Percentiles rank a stretch among this genome's conserved stretches.
These are phyloP conservation scores for Amphiura filiformis DNA, from an alignment of 35 echinoderm and acorn worm genomes.

Conservation along the genomic window DNA sequence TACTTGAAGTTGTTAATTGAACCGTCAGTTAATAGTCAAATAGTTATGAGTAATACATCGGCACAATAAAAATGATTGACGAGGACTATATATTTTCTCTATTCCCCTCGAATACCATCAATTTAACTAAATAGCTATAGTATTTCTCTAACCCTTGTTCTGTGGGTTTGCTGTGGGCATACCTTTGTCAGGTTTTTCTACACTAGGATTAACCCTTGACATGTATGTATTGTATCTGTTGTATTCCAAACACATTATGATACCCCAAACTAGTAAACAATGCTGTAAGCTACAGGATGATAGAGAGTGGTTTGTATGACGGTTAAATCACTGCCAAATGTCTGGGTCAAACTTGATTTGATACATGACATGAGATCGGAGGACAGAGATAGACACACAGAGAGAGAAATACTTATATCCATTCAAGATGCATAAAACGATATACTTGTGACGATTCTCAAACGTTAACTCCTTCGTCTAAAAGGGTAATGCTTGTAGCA, in stretches of 20 bases:
- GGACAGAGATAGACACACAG: no score
- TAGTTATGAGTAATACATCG: background rate
- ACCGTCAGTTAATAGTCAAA: background rate
- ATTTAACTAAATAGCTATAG: slow-evolving; percentile 11
- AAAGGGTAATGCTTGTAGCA: background rate
- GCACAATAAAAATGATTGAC: background rate
- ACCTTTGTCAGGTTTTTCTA: slow-evolving; percentile 1
- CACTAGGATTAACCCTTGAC: background rate
- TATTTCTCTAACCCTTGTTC: slow-evolving; percentile 2
- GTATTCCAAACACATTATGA: background rate
- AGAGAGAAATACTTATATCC: background rate
- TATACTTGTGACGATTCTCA: background rate
- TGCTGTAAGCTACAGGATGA: background rate
- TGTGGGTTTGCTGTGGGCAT: background rate
- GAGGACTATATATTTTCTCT: background rate
- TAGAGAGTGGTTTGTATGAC: background rate
- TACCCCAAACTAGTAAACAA: background rate
- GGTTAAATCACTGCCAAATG: background rate
- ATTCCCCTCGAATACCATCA: background rate
- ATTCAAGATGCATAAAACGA: background rate
- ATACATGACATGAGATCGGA: no score
- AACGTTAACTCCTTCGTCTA: slow-evolving; percentile 3
- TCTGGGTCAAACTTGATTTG: background rate
- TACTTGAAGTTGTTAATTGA: background rate
- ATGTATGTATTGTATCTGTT: background rate